A percentile compares a stretch with the other conserved stretches of the same genome.
Evolutionary conservation across 1,140 invertebrate genomes (phyloP).

Genomic region (Thaumetopoea pityocampa): DNA sequence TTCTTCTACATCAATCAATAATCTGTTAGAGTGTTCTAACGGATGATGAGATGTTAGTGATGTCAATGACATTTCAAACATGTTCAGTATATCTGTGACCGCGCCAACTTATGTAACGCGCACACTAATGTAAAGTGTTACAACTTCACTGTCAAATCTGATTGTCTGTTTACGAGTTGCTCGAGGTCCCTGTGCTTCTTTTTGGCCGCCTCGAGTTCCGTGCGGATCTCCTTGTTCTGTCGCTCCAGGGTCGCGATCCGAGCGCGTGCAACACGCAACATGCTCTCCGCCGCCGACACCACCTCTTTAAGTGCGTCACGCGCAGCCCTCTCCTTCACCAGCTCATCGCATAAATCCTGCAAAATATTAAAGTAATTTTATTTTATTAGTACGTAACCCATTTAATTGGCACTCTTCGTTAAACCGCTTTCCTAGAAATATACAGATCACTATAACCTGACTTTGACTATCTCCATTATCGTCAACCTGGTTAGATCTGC

Average conservation of each 20-base stretch:
- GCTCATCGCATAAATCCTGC: conserved; percentile 40
- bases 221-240: conserved; percentile 44
- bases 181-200: conserved; percentile 42
- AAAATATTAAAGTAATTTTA: not conserved
- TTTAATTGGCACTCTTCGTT: not conserved
- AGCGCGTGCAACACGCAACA: conserved; percentile 54
- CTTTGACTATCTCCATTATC: too few relatives aligned
- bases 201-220: conserved; percentile 24
- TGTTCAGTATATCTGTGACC: too few relatives aligned
- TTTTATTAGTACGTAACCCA: not conserved
- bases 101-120: too few relatives aligned
- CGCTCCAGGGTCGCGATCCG: conserved; percentile 50
- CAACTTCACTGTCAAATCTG: conserved; percentile 28
- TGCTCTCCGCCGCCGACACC: conserved; percentile 50
- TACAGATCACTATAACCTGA: too few relatives aligned
- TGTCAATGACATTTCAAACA: too few relatives aligned
- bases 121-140: conserved; percentile 29
- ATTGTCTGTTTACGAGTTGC: conserved; percentile 36
- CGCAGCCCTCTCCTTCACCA: conserved; percentile 47
- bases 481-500: too few relatives aligned
- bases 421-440: too few relatives aligned
- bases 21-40: too few relatives aligned
- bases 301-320: conserved; percentile 52
- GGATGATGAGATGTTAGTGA: too few relatives aligned
- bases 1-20: too few relatives aligned